Base-by-base conservation (phyloP, 2,797 vertebrate species). In the Avahi laniger region DNA sequence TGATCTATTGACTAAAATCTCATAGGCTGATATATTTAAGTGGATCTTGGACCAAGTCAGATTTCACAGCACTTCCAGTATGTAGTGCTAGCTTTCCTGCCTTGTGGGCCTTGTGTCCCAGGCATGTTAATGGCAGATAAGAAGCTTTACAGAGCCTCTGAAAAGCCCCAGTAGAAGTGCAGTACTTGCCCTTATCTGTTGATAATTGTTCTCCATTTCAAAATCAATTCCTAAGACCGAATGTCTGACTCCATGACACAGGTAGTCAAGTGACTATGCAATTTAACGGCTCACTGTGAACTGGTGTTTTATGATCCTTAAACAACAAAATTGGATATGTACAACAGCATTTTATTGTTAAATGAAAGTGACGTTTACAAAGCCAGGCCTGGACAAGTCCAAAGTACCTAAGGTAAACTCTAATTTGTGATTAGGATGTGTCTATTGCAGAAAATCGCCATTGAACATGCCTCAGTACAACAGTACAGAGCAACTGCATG, bases 291-390 rank as follows among this genome's bases (percentile, higher is more conserved):
- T 28, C 7, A 2, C 8, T 20, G 9, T 26, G 50, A 82, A 26
- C 35, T 65, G 24, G 15, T 33, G 26, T 48, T 50, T n/a, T 7
- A 2, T 22, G 79, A 82, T 38, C 67, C 22, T 33, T 63, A 50
- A 67, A 43, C 20, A 30, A 41, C 50, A 30, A 54, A n/a, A 41
- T 15, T 24, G 30, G 5, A 59, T 82, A 50, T 52, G 15, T 26
- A 78, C 24, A 67, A 24, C 12, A 73, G 4, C 35, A 8, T 94
- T 91, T 84, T 75, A 65, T n/a, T 84, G 82, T 73, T 93, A 84
- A 59, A 28, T 38, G 12, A 18, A 72, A 89, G 46, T 10, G 30
- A 30, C 24, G 17, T 50, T 85, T 78, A 59, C 26, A 91, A 65
- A 95, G 15, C 18, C 78, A 38, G 26, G 28, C 26, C 20, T 48